Evolutionary conservation across 2,113 vertebrate genomes (phyloP).

Genomic region (Pogona vitticeps): DNA sequence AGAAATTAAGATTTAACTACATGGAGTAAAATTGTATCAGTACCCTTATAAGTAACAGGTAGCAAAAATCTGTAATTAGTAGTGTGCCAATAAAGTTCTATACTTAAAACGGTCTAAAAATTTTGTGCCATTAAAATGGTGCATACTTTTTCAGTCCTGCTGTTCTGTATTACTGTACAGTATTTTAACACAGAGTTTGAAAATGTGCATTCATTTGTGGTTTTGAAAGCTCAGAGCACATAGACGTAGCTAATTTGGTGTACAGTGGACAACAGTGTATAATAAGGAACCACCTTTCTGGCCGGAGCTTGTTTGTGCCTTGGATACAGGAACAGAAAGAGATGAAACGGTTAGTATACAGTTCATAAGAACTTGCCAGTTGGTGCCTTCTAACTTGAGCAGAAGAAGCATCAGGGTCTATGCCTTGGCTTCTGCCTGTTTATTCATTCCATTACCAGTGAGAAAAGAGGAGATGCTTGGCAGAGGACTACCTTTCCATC

Average conservation of each 20-base stretch:
- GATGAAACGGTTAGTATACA: too few relatives aligned
- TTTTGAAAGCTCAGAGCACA: neutral
- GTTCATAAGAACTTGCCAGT: neutral
- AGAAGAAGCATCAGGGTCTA: neutral
- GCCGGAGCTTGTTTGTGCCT: too few relatives aligned
- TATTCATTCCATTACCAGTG: neutral
- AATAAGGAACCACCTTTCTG: too few relatives aligned
- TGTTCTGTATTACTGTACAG: neutral
- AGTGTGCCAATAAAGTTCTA: neutral
- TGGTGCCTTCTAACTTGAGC: too few relatives aligned
- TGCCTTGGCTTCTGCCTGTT: neutral
- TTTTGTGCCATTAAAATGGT: neutral
- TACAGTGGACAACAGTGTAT: neutral
- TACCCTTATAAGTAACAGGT: neutral
- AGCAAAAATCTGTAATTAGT: neutral
- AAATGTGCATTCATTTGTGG: neutral
- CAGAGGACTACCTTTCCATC: neutral
- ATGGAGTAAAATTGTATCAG: neutral
- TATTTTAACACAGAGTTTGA: neutral
- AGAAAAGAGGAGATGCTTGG: neutral
- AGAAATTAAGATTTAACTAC: neutral
- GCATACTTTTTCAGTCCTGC: neutral
- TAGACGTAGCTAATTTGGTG: neutral
- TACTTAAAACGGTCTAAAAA: neutral
- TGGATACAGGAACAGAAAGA: too few relatives aligned